phyloP scores from a whole-genome alignment of 37 sponge, comb jelly and placozoan species.

The Dysidea cf. avara region DNA sequence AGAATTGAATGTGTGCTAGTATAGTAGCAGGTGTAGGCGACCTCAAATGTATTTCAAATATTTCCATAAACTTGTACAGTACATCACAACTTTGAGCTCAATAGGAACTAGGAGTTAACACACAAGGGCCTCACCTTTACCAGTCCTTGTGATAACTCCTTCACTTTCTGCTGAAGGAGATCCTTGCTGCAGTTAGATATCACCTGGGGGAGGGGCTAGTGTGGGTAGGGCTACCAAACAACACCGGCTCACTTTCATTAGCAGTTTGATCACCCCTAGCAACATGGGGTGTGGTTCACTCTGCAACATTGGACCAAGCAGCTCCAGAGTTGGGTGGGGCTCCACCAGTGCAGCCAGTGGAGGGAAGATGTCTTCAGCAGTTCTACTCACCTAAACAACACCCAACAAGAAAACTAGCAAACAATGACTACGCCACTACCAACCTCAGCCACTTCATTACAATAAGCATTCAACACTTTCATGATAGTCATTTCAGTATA shows the following conservation, averaged over 20 bases:
- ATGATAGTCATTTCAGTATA: constrained; percentile 55
- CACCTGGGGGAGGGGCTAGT: too few relatives aligned
- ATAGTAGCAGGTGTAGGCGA: too few relatives aligned
- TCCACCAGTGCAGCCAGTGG: constrained; percentile 61
- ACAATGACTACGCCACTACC: constrained; percentile 10
- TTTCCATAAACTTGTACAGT: too few relatives aligned
- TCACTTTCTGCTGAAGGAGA: too few relatives aligned
- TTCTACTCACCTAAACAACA: constrained; percentile 54
- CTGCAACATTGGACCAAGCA: constrained; percentile 56
- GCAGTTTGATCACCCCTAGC: constrained; percentile 67
- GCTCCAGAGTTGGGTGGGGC: constrained; percentile 25
- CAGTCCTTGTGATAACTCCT: too few relatives aligned
- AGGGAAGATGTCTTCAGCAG: constrained; percentile 72
- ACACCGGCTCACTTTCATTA: constrained; percentile 76
- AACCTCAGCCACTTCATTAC: constrained; percentile 44
- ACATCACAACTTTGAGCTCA: too few relatives aligned
- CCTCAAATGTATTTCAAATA: too few relatives aligned
- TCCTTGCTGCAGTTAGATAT: too few relatives aligned
- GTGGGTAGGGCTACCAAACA: too few relatives aligned
- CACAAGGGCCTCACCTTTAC: too few relatives aligned
- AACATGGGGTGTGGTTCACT: constrained; percentile 57
- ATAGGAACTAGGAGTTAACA: too few relatives aligned
- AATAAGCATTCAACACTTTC: constrained; percentile 52
- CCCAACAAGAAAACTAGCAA: constrained; percentile 5
- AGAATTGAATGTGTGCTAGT: too few relatives aligned